These are phyloP conservation scores for Drosophila quinaria DNA, from an alignment of 2,888 invertebrate genomes.

Conservation along the genomic window DNA sequence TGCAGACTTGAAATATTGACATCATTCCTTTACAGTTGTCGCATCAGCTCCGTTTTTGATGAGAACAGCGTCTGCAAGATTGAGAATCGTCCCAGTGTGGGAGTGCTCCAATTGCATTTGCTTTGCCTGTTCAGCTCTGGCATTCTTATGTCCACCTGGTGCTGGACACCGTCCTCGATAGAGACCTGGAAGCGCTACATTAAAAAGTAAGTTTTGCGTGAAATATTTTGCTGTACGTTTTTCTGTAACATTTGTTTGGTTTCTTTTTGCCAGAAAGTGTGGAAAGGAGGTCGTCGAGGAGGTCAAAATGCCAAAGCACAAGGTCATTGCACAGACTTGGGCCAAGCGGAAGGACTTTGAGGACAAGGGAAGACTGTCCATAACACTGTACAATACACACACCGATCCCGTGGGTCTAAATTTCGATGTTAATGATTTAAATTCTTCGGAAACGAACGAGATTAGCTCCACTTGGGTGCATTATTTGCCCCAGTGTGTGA, in stretches of 20 bases:
- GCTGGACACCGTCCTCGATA: constrained; percentile 94
- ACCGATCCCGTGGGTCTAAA: constrained; percentile 95
- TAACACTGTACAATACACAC: constrained; percentile 94
- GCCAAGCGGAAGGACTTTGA: constrained; percentile 94
- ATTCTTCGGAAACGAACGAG: constrained; percentile 92
- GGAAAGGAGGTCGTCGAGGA: constrained; percentile 90
- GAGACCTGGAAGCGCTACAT: constrained; percentile 95
- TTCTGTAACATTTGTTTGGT: background rate
- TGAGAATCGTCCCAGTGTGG: constrained; percentile 92
- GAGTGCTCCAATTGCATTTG: constrained; percentile 93
- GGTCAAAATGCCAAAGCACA: constrained; percentile 93
- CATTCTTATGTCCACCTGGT: constrained; percentile 96
- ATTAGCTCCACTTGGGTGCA: constrained; percentile 97
- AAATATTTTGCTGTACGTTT: too few relatives aligned
- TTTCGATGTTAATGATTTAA: constrained; percentile 88
- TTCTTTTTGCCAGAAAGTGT: constrained; percentile 87
- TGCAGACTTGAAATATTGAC: too few relatives aligned
- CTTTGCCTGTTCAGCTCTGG: constrained; percentile 94
- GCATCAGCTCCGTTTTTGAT: constrained; percentile 83
- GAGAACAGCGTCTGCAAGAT: constrained; percentile 87
- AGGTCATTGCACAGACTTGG: constrained; percentile 96
- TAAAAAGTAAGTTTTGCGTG: constrained; percentile 88
- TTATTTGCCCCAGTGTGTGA: constrained; percentile 94
- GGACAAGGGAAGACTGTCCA: constrained; percentile 93
- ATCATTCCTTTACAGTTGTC: constrained; percentile 80